Base-by-base conservation (phyloP, 2,797 vertebrate genomes). In the Falco novaeseelandiae region DNA sequence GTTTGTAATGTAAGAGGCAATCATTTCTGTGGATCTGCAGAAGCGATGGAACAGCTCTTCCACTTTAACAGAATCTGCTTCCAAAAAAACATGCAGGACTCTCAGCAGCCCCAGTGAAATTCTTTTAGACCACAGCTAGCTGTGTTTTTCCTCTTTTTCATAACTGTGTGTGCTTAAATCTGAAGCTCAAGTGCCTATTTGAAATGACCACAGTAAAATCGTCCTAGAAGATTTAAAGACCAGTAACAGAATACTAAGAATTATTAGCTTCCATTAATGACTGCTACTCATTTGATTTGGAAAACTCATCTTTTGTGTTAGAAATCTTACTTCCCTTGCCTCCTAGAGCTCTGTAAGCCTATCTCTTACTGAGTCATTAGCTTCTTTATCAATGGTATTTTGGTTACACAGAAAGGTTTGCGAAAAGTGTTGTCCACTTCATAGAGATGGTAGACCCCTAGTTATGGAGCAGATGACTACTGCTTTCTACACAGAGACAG, bases 31-130 rank as follows among this genome's bases (percentile, higher is more conserved):
- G 40, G 44, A 86, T 27, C 51, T 59, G 36, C 34, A 73, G 59
- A 54, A 82, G 49, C 38, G 54, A 44, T 3, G 9, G 32, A 74
- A 48, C 3, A 48, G 38, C 30, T 11, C 25, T 38, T 76, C 36
- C 0, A 0, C 32, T 63, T 73, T 42, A 67, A 73, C 1, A 51
- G 36, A 46, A 62, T 11, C 29, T 46, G 29, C 14, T 77, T 10
- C 44, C 44, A 3, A 1, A 7, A 1, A 7, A 36, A 44, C 49
- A 54, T 7, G 1, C 8, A 49, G 57, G 49, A 6, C 25, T 17
- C 14, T 65, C 18, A 65, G 63, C 48, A 81, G 26, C 12, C 26
- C 29, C 26, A 27, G 34, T 18, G 29, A 72, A 72, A 51, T 62
- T 82, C 17, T 49, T 59, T 55, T 30, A 86, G 23, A 54, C 12